These are phyloP conservation scores for Schizotus pectinicornis DNA, from an alignment of 2,888 invertebrate species.

Conservation along the genomic window DNA sequence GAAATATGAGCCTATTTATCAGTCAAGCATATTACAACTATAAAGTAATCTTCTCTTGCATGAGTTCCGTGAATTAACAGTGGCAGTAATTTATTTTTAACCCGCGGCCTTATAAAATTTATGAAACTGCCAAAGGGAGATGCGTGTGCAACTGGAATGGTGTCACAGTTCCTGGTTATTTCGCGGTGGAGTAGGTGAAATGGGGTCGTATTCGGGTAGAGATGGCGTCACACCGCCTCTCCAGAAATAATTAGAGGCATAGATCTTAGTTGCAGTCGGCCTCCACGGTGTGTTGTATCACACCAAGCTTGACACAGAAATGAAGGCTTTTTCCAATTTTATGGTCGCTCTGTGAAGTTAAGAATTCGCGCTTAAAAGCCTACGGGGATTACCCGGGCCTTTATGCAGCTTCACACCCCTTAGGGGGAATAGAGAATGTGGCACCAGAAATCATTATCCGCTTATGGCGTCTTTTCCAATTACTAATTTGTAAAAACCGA, in stretches of 20 bases:
- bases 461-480: too few relatives aligned
- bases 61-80: too few relatives aligned
- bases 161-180: too few relatives aligned
- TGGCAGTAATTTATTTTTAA: too few relatives aligned
- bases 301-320: neutral
- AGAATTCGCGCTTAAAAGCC: slow-evolving; percentile 25
- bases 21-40: too few relatives aligned
- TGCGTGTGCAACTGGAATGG: too few relatives aligned
- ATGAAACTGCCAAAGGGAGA: too few relatives aligned
- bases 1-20: too few relatives aligned
- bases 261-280: slow-evolving; percentile 11
- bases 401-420: slow-evolving; percentile 20
- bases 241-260: slow-evolving; percentile 21
- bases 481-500: too few relatives aligned
- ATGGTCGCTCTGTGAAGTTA: slow-evolving; percentile 20
- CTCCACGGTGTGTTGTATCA: slow-evolving; percentile 11
- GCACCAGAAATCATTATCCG: neutral
- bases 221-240: neutral
- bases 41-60: too few relatives aligned
- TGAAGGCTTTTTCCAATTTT: slow-evolving; percentile 21
- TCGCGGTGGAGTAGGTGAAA: neutral
- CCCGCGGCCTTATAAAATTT: too few relatives aligned
- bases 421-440: slow-evolving; percentile 1
- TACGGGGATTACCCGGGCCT: slow-evolving; percentile 12
- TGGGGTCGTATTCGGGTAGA: neutral